These are phyloP conservation scores for Champsocephalus esox DNA, from an alignment of 2,797 vertebrate species.

Conservation along the genomic window DNA sequence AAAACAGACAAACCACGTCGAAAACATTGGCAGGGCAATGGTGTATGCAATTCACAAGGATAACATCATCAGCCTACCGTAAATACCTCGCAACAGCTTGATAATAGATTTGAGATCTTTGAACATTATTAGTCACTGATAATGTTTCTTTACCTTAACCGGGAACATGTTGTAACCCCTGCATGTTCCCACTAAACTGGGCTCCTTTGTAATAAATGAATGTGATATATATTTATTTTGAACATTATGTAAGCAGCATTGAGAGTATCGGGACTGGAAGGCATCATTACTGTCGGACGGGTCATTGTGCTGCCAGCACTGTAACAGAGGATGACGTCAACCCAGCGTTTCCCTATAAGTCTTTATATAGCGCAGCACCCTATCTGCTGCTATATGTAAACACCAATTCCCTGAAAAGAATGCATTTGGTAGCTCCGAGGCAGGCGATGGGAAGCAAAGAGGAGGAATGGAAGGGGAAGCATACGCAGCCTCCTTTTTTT, in stretches of 20 bases:
- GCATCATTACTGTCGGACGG: conserved; percentile 56
- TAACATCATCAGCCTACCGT: not conserved
- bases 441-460: conserved; percentile 47
- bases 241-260: conserved; percentile 53
- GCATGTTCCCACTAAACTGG: conserved; percentile 24
- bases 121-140: not conserved
- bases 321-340: conserved; percentile 50
- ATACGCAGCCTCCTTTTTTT: conserved; percentile 48
- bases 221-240: conserved; percentile 18
- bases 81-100: not conserved
- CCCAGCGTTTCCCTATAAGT: conserved; percentile 14
- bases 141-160: not conserved
- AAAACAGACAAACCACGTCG: too few relatives aligned
- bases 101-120: not conserved
- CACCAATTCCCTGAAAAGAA: conserved; percentile 27
- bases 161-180: not conserved
- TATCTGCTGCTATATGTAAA: conserved; percentile 53
- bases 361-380: conserved; percentile 48
- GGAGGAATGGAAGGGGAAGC: conserved; percentile 47
- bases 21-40: not conserved
- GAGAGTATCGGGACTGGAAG: conserved; percentile 48
- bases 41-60: not conserved
- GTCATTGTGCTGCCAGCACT: conserved; percentile 44
- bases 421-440: conserved; percentile 40
- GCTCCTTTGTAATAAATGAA: conserved; percentile 18